Evolutionary conservation across 2,888 invertebrate genomes (phyloP).

Genomic region (Leucoptera coffeella): DNA sequence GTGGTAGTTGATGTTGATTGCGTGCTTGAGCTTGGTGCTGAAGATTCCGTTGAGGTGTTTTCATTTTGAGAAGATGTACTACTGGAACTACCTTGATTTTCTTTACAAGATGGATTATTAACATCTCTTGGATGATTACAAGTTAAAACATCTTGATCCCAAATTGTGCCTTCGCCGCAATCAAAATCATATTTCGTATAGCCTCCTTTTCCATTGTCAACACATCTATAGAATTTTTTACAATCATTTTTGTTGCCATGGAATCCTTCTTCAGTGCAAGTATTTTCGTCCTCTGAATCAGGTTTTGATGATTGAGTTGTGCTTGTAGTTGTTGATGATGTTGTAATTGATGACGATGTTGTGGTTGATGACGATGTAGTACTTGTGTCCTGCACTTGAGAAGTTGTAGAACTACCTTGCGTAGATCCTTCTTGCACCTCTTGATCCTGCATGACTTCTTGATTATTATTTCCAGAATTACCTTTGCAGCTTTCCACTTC

Average conservation of each 20-base stretch:
- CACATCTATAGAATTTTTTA: slow-evolving; percentile 62
- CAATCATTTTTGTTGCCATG: slow-evolving; percentile 57
- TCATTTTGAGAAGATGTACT: slow-evolving; percentile 7
- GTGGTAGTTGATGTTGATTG: slow-evolving; percentile 10
- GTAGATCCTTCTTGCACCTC: no score
- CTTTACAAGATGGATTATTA: slow-evolving; percentile 21
- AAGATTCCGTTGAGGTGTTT: slow-evolving; percentile 8
- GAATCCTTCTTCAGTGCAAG: slow-evolving; percentile 50
- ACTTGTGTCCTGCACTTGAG: no score
- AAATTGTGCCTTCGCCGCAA: slow-evolving; percentile 58
- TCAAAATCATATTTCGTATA: slow-evolving; percentile 39
- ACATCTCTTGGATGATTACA: slow-evolving; percentile 42
- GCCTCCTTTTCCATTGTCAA: slow-evolving; percentile 23
- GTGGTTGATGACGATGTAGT: slow-evolving; percentile 8
- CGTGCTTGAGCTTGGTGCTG: slow-evolving; percentile 6
- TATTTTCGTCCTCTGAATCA: slow-evolving; percentile 3
- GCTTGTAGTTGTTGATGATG: slow-evolving; percentile 9
- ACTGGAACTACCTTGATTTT: slow-evolving; percentile 9
- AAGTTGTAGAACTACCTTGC: no score
- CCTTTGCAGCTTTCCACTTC: slow-evolving; percentile 25
- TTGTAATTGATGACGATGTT: slow-evolving; percentile 9
- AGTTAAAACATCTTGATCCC: slow-evolving; percentile 52
- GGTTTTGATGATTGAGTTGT: slow-evolving; percentile 8
- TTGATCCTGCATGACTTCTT: no score
- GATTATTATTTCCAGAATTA: slow-evolving; percentile 7